Evolutionary conservation across 2,797 vertebrate species (phyloP), one percentile per base, ranked within the genome.

Genomic region (Acrocephalus scirpaceus): DNA sequence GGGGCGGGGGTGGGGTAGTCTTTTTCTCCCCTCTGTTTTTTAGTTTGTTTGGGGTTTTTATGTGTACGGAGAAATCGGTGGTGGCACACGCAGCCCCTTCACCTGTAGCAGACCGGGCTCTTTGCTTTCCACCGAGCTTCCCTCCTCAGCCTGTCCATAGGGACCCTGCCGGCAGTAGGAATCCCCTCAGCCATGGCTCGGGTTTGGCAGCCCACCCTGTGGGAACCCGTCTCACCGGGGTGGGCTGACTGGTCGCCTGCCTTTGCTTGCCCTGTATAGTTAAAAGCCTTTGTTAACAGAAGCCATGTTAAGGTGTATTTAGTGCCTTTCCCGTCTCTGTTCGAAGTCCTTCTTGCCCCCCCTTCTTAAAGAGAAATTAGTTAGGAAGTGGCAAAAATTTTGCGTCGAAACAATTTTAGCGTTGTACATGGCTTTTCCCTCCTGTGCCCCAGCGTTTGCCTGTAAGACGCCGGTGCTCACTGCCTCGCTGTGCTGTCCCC

Each of bases 401-500:
- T 36, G 2, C 18, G 16, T 62, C 19, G 13, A 5, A 30, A 3
- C 9, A 6, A 0, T 54, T 60, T 29, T 4, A 26, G 57, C 2
- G 13, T 14, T 14, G 27, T 22, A 18, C 16, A 1, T 58, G 30
- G 10, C 23, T 36, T 84, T 47, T 38, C 29, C 7, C 5, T 44
- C 9, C 57, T 19, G 4, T 5, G 14, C 56, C 8, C n/a, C 44
- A 5, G 30, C 3, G 3, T 34, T 38, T 20, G 15, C 12, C 48
- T 1, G 34, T 29, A 1, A 7, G 44, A 5, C 0, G 1, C 13
- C 18, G 8, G 60, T 40, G 36, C 4, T 76, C 2, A 0, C 3
- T 1, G 1, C 27, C 27, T 27, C 2, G 1, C 65, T 60, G 5
- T 7, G 5, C 66, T 1, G 2, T 19, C 27, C 53, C 29, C 53